These are phyloP conservation scores for Drosophila nannoptera DNA, from an alignment of 1,140 invertebrate species.

Conservation along the genomic window DNA sequence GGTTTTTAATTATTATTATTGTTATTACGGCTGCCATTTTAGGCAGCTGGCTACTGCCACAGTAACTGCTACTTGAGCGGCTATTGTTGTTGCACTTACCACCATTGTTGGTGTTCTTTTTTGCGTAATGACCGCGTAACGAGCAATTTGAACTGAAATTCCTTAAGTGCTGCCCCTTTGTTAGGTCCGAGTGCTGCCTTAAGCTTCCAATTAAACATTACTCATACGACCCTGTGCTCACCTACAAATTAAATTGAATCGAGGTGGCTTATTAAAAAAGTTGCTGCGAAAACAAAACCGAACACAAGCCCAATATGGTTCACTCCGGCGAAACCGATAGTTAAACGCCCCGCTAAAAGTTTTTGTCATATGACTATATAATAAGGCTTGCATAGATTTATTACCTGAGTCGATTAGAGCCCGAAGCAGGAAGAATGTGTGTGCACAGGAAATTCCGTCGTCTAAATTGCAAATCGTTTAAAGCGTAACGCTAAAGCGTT, in stretches of 20 bases:
- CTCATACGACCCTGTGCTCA: slow-evolving; percentile 75
- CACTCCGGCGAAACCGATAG: slow-evolving; percentile 46
- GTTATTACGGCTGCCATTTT: slow-evolving; percentile 54
- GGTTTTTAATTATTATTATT: slow-evolving; percentile 77
- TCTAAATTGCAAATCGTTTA: slow-evolving; percentile 57
- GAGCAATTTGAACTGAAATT: slow-evolving; percentile 70
- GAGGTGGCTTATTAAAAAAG: slow-evolving; percentile 64
- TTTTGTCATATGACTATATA: slow-evolving; percentile 73
- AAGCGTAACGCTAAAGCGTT: slow-evolving; percentile 60
- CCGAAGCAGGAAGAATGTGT: slow-evolving; percentile 62
- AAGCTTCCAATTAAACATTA: slow-evolving; percentile 70
- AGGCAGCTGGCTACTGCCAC: too few species aligned
- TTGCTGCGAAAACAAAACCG: slow-evolving; percentile 15
- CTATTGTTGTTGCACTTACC: too few species aligned
- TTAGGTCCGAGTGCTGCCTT: slow-evolving; percentile 41
- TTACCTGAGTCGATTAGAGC: slow-evolving; percentile 43
- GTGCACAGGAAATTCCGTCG: slow-evolving; percentile 67
- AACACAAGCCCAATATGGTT: slow-evolving; percentile 36
- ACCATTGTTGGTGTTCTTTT: slow-evolving; percentile 38
- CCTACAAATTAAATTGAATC: slow-evolving; percentile 72
- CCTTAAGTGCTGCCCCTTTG: slow-evolving; percentile 52
- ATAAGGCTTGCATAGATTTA: slow-evolving; percentile 75
- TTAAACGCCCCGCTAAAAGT: slow-evolving; percentile 52
- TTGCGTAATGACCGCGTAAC: slow-evolving; percentile 66
- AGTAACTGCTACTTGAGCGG: too few species aligned